These are phyloP conservation scores for Calyptommatus sinebrachiatus DNA, from an alignment of 2,113 vertebrate genomes.

Conservation along the genomic window DNA sequence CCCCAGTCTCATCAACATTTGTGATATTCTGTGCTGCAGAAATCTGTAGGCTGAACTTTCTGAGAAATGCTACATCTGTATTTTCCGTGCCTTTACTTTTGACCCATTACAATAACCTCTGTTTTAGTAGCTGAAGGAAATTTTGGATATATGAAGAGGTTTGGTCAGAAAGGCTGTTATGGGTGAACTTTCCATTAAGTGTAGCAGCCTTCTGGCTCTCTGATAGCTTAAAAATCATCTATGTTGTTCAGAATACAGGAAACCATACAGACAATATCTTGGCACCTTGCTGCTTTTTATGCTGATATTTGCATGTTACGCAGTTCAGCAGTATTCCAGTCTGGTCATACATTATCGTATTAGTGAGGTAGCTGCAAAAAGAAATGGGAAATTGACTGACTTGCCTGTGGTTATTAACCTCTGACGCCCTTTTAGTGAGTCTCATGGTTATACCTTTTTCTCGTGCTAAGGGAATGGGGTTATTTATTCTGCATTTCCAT, in stretches of 20 bases:
- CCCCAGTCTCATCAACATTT: conserved; percentile 36
- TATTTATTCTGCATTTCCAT: neutral
- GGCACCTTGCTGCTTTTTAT: neutral
- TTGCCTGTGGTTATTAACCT: conserved; percentile 9
- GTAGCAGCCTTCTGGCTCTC: neutral
- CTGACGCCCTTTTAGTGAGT: conserved; percentile 1
- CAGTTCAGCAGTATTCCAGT: neutral
- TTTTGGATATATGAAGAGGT: neutral
- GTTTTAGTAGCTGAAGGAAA: neutral
- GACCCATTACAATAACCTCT: rapidly evolving
- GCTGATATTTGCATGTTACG: neutral
- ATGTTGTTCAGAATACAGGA: neutral
- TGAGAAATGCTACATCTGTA: conserved; percentile 39
- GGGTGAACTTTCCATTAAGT: neutral
- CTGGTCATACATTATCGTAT: neutral
- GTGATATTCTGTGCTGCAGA: conserved; percentile 13
- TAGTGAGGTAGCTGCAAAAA: neutral
- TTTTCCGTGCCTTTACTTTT: conserved; percentile 3
- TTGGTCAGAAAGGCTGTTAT: neutral
- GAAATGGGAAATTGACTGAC: neutral
- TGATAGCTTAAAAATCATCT: neutral
- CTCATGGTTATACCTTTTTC: neutral
- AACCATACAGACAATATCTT: neutral
- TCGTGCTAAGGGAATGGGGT: neutral
- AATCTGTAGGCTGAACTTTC: conserved; percentile 42